These are phyloP conservation scores for Forficula auricularia DNA, from an alignment of 1,140 invertebrate genomes.

Conservation along the genomic window DNA sequence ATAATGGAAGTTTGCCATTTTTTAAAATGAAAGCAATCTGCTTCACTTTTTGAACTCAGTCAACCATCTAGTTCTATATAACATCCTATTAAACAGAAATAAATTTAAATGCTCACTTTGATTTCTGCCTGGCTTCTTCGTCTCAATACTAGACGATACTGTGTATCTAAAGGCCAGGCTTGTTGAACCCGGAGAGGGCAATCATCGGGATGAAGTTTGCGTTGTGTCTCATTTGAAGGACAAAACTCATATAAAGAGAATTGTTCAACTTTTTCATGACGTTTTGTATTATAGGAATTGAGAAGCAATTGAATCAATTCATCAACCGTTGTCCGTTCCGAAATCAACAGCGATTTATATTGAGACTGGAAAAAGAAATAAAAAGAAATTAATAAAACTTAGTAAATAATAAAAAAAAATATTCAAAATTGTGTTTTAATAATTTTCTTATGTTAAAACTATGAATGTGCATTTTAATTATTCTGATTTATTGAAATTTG, in stretches of 20 bases:
- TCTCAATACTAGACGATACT: conserved; percentile 57
- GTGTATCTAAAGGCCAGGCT: conserved; percentile 41
- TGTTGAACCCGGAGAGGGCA: conserved; percentile 65
- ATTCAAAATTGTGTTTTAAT: neutral
- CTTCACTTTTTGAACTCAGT: too few relatives aligned
- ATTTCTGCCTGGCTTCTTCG: conserved; percentile 54
- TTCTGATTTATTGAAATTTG: too few relatives aligned
- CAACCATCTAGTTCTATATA: too few relatives aligned
- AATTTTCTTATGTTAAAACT: conserved; percentile 1
- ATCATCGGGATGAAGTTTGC: conserved; percentile 72
- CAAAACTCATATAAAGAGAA: conserved; percentile 72
- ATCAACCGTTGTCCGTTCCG: conserved; percentile 74
- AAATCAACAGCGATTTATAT: conserved; percentile 80
- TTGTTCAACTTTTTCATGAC: conserved; percentile 52
- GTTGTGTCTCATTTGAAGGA: conserved; percentile 54
- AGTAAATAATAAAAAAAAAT: too few relatives aligned
- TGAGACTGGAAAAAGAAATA: conserved; percentile 42
- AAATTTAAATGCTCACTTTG: conserved; percentile 36
- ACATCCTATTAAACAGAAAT: too few relatives aligned
- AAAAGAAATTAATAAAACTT: conserved; percentile 10
- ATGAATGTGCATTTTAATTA: too few relatives aligned
- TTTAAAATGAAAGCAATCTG: too few relatives aligned
- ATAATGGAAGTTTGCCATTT: too few relatives aligned
- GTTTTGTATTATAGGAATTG: conserved; percentile 61
- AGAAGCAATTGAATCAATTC: conserved; percentile 71